These are phyloP conservation scores for Seira sanloemensis DNA, from an alignment of 2,888 invertebrate species.

Conservation along the genomic window DNA sequence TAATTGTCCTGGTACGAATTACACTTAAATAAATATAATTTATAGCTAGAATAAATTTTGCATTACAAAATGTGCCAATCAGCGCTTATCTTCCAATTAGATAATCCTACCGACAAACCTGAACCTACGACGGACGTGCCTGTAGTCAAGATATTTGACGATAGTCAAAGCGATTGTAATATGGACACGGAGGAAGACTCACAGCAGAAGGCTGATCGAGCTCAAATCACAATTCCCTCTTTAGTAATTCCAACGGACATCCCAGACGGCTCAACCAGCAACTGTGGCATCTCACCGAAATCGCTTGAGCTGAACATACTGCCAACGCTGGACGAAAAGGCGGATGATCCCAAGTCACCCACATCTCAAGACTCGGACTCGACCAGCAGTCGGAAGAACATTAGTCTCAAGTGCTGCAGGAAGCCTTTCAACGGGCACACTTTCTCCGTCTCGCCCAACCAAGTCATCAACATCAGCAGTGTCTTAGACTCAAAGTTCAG, in stretches of 20 bases:
- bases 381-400: constrained; percentile 60
- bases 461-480: constrained; percentile 84
- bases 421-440: constrained; percentile 90
- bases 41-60: neutral
- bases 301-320: constrained; percentile 46
- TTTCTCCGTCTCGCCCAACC: constrained; percentile 93
- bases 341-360: constrained; percentile 76
- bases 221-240: neutral
- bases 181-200: constrained; percentile 42
- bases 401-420: constrained; percentile 83
- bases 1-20: constrained; percentile 36
- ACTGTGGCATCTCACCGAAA: neutral
- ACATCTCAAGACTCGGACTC: constrained; percentile 61
- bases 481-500: constrained; percentile 72
- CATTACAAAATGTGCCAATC: neutral
- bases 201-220: neutral
- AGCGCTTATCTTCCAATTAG: constrained; percentile 29
- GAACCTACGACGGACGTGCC: constrained; percentile 25
- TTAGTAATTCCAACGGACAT: neutral
- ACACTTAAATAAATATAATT: too few species aligned
- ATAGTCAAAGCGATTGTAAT: constrained; percentile 48
- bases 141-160: constrained; percentile 54
- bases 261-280: neutral
- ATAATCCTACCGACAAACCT: constrained; percentile 15
- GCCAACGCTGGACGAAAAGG: constrained; percentile 37